Evolutionary conservation across 2,797 vertebrate species (phyloP), one percentile per base, ranked within the genome.

Genomic region (Hybognathus amarus): DNA sequence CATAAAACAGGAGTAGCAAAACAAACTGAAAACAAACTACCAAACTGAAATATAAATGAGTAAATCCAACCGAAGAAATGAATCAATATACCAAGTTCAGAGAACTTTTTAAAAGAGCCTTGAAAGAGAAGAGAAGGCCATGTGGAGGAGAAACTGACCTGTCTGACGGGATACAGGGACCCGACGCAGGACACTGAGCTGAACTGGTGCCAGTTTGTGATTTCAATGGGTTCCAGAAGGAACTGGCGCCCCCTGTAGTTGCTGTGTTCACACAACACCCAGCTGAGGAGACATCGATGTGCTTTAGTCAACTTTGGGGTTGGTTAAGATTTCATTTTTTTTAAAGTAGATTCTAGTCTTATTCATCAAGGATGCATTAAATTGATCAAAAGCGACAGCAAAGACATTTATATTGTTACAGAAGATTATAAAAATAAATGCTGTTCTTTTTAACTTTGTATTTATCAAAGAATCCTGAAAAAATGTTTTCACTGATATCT

Each of bases 201-300:
- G 90, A 97, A 99, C 0, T 96, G 97, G 82, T 93, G 92, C 98
- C 97, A 99, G 94, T 96, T 98, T 91, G 97, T 94, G 92, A 99
- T 97, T 87, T 99, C 97, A 1, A 93, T 93, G 0, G 95, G 94
- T 67, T 98, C 95, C 89, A 97, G 89, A 2, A 99, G 90, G 95
- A 98, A 96, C 89, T 99, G 98, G 80, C 95, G 97, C 87, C 98
- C 98, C 36, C 97, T 96, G 93, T 97, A 99, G 92, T 98, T 96
- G 0, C 93, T 94, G 85, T 98, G 94, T 73, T 99, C 97, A 27
- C 95, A 99, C 24, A 98, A 83, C 91, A 99, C 97, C 98, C 98
- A 99, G 68, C 98, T 99, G 90, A 3, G 76, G 0, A 79, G 42
- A 64, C 76, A 24, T 8, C 3, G 6, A 45, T 33, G 59, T 15